phyloP scores from a whole-genome alignment of 2,888 invertebrate genomes.

The Epistrophella euchroma region DNA sequence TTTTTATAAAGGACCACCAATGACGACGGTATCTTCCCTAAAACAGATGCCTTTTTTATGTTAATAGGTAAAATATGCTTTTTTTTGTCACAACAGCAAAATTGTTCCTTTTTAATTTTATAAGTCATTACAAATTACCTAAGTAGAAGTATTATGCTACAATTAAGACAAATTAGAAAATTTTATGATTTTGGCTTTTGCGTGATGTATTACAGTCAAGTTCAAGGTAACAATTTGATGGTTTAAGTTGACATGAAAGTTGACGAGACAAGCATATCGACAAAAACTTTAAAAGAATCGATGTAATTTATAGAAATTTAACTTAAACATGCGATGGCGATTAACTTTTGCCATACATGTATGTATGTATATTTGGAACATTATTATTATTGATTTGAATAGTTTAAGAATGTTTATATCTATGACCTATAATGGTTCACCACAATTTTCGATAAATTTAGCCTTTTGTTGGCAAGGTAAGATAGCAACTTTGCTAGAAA shows the following conservation, averaged over 20 bases:
- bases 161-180: conserved; percentile 59
- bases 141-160: conserved; percentile 33
- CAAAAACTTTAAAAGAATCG: conserved; percentile 22
- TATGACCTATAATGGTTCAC: background rate
- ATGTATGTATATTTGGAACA: background rate
- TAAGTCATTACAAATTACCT: conserved; percentile 44
- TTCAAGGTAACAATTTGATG: background rate
- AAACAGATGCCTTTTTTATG: conserved; percentile 13
- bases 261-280: conserved; percentile 23
- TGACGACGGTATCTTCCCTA: background rate
- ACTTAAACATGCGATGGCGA: conserved; percentile 55
- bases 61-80: conserved; percentile 16
- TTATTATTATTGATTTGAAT: background rate
- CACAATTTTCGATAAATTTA: background rate
- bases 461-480: no score
- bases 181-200: conserved; percentile 28
- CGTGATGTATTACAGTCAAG: conserved; percentile 1
- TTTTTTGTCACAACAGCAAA: background rate
- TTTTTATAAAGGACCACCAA: no score
- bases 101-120: conserved; percentile 5
- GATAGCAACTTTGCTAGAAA: no score
- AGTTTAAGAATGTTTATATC: conserved; percentile 4
- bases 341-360: conserved; percentile 39
- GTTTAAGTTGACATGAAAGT: conserved; percentile 1
- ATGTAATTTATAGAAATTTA: conserved; percentile 46